Base-by-base conservation (phyloP, 2,797 vertebrate species). In the Centroberyx gerrardi region DNA sequence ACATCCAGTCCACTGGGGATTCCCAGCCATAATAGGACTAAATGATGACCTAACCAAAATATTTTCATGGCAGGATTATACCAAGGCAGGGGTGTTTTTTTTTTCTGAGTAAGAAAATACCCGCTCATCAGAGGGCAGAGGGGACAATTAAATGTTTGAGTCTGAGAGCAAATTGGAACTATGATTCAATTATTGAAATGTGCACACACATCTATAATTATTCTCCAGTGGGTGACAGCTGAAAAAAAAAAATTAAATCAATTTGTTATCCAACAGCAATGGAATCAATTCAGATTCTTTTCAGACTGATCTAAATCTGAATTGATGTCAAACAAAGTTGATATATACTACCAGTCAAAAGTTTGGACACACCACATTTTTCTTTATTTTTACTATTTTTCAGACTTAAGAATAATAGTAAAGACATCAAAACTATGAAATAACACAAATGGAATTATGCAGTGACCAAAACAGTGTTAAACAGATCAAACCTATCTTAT, bases 1-100 rank as follows among this genome's bases (percentile, higher is more conserved):
- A 74, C 29, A 67, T 77, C 13, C 0, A 5, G 42, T 13, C 48
- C 40, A 62, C 2, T 27, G 31, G 66, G 61, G 64, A 76, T 68
- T 81, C 40, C 40, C 28, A 15, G 9, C 40, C 55, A 68, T 42
- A 80, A 49, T 0, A 22, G 14, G 27, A 62, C 60, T 36, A 58
- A 15, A 62, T 48, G 0, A 58, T 38, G 8, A 5, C 33, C 7
- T 59, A 49, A 69, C n/a, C 42, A n/a, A 61, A 64, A 54, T 33
- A 59, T 63, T 62, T 62, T 6, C 17, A 69, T 15, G 0, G n/a
- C 36, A 31, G 28, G 10, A 58, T 17, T 22, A 22, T 22, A 22
- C 22, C 22, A 36, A 36, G 33, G 6, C 14, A 44, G 12, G 40
- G 10, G 10, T 42, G 10, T 44, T 44, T 14, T 14, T 44, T 44